Conservation (phyloP, 2,113 vertebrate genomes). For the Gambusia holbrooki region DNA sequence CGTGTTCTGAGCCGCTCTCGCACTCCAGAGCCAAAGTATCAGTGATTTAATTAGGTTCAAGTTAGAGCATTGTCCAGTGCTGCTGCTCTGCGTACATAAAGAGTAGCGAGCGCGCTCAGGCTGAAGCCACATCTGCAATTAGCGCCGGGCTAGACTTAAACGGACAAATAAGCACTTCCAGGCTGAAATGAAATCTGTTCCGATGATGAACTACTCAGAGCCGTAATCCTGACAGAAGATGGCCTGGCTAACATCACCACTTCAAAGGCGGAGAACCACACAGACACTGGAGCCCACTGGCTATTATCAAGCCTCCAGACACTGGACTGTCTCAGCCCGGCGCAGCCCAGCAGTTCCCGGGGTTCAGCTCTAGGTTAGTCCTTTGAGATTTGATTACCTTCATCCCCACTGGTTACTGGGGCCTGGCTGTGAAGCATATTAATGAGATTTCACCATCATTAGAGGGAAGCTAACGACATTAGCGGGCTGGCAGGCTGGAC, state of each 20-base stretch:
- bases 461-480: constrained; percentile 74
- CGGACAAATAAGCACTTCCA: constrained; percentile 52
- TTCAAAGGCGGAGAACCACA: constrained; percentile 63
- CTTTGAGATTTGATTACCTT: constrained; percentile 78
- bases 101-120: constrained; percentile 66
- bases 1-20: constrained; percentile 40
- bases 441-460: constrained; percentile 81
- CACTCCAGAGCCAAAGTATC: constrained; percentile 54
- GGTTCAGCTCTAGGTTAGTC: constrained; percentile 79
- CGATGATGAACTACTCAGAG: constrained; percentile 59
- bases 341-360: constrained; percentile 55
- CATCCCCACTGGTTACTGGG: constrained; percentile 75
- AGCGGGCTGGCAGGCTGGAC: constrained; percentile 67
- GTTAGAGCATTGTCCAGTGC: constrained; percentile 68
- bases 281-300: constrained; percentile 48
- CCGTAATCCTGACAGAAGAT: constrained; percentile 52
- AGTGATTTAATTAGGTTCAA: constrained; percentile 72
- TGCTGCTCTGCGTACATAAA: constrained; percentile 73
- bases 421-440: constrained; percentile 80
- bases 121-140: constrained; percentile 52
- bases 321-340: constrained; percentile 42
- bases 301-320: constrained; percentile 65
- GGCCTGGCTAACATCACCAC: constrained; percentile 73
- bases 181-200: constrained; percentile 64
- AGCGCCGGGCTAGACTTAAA: constrained; percentile 53